Conservation (phyloP, 2,888 invertebrate genomes). For the Ferrisia virgata region DNA sequence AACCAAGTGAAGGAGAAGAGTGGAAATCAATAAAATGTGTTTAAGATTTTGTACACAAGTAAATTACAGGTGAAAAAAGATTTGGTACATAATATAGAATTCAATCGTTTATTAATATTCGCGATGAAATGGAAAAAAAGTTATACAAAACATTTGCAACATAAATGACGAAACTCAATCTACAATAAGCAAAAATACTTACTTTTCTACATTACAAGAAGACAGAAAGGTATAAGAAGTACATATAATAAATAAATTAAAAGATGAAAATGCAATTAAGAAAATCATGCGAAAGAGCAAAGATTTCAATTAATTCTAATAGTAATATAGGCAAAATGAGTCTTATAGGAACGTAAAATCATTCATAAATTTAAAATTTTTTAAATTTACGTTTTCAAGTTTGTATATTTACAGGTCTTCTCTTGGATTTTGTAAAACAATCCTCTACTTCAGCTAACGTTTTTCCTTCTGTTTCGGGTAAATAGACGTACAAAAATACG, state of each 20-base stretch:
- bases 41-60: too few relatives aligned
- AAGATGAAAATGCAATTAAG: not conserved
- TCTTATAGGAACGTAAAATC: not conserved
- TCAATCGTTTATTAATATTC: not conserved
- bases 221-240: not conserved
- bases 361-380: not conserved
- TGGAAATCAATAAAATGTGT: too few relatives aligned
- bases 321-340: not conserved
- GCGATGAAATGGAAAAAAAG: not conserved
- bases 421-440: constrained; percentile 24
- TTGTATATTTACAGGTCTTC: not conserved
- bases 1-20: too few relatives aligned
- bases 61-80: too few relatives aligned
- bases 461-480: constrained; percentile 82
- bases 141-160: not conserved
- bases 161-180: not conserved
- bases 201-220: not conserved
- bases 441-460: constrained; percentile 55
- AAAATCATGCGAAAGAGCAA: not conserved
- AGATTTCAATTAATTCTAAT: not conserved
- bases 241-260: not conserved
- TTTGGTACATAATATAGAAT: too few relatives aligned
- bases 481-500: constrained; percentile 62
- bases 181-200: not conserved
- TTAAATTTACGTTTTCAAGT: not conserved